Evolutionary conservation across 2,797 vertebrate genomes (phyloP).

Genomic region (Zenarchopterus dispar): DNA sequence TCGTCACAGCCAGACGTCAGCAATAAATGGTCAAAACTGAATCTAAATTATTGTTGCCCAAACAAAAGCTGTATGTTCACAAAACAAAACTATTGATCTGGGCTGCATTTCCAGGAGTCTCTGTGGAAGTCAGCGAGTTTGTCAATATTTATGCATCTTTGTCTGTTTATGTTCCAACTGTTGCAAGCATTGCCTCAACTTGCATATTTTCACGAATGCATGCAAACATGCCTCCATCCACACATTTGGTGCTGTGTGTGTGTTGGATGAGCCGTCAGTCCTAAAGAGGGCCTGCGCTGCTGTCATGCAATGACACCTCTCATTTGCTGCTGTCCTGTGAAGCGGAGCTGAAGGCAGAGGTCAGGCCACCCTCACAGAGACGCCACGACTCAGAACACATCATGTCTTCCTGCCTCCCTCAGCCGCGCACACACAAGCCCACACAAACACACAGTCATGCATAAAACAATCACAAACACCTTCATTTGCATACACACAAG

Average conservation of each 20-base stretch:
- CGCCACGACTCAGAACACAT: slow-evolving; percentile 64
- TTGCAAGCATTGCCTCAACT: slow-evolving; percentile 33
- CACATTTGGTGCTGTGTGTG: slow-evolving; percentile 19
- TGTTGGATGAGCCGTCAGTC: slow-evolving; percentile 50
- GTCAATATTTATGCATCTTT: slow-evolving; percentile 60
- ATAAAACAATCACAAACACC: slow-evolving; percentile 21
- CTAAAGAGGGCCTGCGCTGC: slow-evolving; percentile 66
- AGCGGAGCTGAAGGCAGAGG: slow-evolving; percentile 77
- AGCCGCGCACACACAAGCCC: slow-evolving; percentile 9
- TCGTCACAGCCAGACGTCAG: slow-evolving; percentile 51
- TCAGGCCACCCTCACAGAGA: slow-evolving; percentile 77
- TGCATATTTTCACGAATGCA: slow-evolving; percentile 41
- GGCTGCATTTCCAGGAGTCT: slow-evolving; percentile 30
- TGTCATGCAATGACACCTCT: slow-evolving; percentile 78
- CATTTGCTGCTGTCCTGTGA: slow-evolving; percentile 77
- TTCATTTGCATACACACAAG: slow-evolving; percentile 11
- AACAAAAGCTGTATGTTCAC: slow-evolving; percentile 67
- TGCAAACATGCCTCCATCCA: slow-evolving; percentile 17
- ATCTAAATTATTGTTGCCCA: slow-evolving; percentile 63
- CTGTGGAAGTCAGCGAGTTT: slow-evolving; percentile 27
- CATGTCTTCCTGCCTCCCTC: slow-evolving; percentile 57
- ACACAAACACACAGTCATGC: slow-evolving; percentile 14
- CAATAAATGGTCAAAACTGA: slow-evolving; percentile 64
- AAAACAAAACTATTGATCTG: slow-evolving; percentile 67
- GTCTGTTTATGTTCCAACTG: slow-evolving; percentile 55